Conservation (phyloP, 2,113 vertebrate genomes). For the Scopus umbretta region DNA sequence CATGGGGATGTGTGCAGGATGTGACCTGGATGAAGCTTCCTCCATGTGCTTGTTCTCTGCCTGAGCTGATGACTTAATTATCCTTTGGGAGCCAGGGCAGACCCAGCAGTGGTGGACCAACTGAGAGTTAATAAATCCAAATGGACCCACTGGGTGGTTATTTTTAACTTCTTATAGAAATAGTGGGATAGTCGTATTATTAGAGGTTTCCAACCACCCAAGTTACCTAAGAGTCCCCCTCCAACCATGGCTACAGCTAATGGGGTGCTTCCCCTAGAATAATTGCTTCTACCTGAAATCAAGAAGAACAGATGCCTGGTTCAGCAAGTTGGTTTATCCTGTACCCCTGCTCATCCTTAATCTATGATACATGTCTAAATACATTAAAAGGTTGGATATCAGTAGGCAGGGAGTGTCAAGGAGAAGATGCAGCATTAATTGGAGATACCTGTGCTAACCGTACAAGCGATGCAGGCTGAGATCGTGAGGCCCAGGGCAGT, state of each 20-base stretch:
- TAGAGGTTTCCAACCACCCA: background rate
- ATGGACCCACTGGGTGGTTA: background rate
- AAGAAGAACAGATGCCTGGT: background rate
- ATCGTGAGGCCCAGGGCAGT: background rate
- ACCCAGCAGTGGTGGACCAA: background rate
- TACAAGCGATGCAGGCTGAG: accelerated
- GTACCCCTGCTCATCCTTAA: background rate
- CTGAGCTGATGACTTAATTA: background rate
- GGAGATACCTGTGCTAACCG: background rate
- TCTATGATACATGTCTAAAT: background rate
- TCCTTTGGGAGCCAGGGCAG: background rate
- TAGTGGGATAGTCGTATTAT: background rate
- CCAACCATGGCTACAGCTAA: background rate
- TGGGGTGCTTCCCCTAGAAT: background rate
- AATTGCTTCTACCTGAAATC: background rate
- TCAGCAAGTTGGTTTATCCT: background rate
- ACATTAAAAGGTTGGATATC: background rate
- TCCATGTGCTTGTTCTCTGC: background rate
- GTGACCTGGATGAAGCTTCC: background rate
- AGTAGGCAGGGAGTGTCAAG: background rate
- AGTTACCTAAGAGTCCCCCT: background rate
- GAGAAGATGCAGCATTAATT: background rate
- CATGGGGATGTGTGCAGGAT: background rate
- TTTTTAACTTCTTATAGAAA: background rate
- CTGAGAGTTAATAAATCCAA: background rate